These are phyloP conservation scores for Selenia dentaria DNA, from an alignment of 2,888 invertebrate genomes.

Conservation along the genomic window DNA sequence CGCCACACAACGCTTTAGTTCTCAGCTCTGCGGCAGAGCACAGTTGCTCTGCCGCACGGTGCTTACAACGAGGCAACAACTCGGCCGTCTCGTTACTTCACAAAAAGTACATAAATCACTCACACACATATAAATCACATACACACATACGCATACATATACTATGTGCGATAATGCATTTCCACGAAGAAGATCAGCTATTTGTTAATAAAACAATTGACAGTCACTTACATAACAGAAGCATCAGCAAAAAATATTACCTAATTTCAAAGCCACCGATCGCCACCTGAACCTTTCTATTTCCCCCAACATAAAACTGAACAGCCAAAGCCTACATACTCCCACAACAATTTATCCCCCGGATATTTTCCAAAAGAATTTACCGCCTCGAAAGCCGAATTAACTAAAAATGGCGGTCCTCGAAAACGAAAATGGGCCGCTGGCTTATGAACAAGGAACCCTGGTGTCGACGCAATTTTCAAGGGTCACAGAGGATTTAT, in stretches of 20 bases:
- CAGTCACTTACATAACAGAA: no score
- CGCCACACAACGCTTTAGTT: no score
- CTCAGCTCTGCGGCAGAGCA: no score
- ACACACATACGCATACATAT: no score
- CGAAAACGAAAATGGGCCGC: conserved; percentile 34
- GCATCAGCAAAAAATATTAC: neutral
- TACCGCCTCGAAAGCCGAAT: conserved; percentile 33
- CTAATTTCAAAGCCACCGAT: neutral
- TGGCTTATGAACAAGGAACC: conserved; percentile 30
- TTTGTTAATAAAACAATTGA: no score
- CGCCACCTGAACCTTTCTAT: conserved; percentile 24
- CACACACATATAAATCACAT: no score
- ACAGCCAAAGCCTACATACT: conserved; percentile 5
- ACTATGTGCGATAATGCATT: no score
- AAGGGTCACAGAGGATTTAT: conserved; percentile 32
- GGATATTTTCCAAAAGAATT: conserved; percentile 24
- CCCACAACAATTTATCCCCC: conserved; percentile 21
- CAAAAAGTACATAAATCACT: no score
- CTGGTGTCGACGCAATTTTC: conserved; percentile 32
- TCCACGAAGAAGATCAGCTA: no score
- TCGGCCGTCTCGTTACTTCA: no score
- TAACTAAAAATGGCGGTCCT: conserved; percentile 33
- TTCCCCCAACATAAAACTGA: conserved; percentile 24
- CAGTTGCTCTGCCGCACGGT: no score
- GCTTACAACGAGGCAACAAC: no score